These are phyloP conservation scores for Molanna angustata DNA, from an alignment of 2,888 invertebrate species.

Conservation along the genomic window DNA sequence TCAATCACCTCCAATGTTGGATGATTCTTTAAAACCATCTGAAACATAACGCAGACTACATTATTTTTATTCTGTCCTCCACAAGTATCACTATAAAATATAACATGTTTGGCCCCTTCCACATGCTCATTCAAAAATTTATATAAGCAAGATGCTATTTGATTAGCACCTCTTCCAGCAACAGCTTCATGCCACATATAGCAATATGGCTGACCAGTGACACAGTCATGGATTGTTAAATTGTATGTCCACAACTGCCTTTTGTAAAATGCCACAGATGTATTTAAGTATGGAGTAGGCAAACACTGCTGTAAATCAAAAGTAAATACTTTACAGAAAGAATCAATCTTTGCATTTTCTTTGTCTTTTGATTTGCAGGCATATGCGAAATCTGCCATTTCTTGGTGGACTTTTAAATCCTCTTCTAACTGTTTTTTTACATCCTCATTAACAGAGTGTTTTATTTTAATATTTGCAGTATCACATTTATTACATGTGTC, in stretches of 20 bases:
- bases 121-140: conserved; percentile 24
- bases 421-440: neutral
- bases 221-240: conserved; percentile 34
- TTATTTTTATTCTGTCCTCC: conserved; percentile 8
- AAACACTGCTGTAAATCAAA: conserved; percentile 35
- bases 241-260: conserved; percentile 37
- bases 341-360: conserved; percentile 1
- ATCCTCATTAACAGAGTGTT: neutral
- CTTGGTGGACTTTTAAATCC: neutral
- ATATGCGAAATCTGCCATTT: conserved; percentile 2
- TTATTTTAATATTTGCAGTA: conserved; percentile 2
- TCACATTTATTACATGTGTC: conserved; percentile 3
- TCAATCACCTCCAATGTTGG: conserved; percentile 20
- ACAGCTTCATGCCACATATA: conserved; percentile 37
- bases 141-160: conserved; percentile 35
- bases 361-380: neutral
- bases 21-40: conserved; percentile 15
- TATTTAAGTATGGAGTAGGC: conserved; percentile 35
- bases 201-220: conserved; percentile 31
- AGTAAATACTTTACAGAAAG: neutral
- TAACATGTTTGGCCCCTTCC: neutral
- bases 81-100: conserved; percentile 1
- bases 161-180: conserved; percentile 34
- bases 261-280: conserved; percentile 37
- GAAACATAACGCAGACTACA: conserved; percentile 17